Evolutionary conservation across 2,888 invertebrate species (phyloP).

Genomic region (Parnassius smintheus): DNA sequence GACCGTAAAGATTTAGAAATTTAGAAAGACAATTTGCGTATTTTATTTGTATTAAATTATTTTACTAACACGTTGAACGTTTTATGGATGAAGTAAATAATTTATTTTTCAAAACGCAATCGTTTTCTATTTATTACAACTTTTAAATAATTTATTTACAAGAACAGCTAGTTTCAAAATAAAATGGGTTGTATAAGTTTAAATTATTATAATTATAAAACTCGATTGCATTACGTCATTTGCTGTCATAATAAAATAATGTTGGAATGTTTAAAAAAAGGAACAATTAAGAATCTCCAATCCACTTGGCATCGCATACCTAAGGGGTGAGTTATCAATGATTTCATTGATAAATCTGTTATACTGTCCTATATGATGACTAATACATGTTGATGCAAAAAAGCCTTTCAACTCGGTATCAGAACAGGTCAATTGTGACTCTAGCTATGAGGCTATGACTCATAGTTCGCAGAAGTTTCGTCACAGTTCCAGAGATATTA

Average conservation of each 20-base stretch:
- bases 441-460: constrained; percentile 55
- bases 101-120: no score
- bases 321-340: constrained; percentile 41
- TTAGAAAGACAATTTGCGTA: not conserved
- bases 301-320: constrained; percentile 25
- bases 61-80: not conserved
- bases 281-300: constrained; percentile 13
- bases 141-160: no score
- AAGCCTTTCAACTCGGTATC: constrained; percentile 34
- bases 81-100: not conserved
- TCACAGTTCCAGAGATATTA: constrained; percentile 63
- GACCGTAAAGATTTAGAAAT: no score
- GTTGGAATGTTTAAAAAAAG: constrained; percentile 19
- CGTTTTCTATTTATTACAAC: no score
- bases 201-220: no score
- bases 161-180: no score
- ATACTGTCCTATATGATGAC: constrained; percentile 60
- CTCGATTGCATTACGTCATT: constrained; percentile 2
- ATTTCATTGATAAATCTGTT: constrained; percentile 59
- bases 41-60: not conserved
- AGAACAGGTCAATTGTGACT: constrained; percentile 45
- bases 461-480: constrained; percentile 63
- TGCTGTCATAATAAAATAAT: constrained; percentile 7
- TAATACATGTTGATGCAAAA: constrained; percentile 58
- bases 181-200: no score